phyloP scores from a whole-genome alignment of 2,113 vertebrate genomes.

The Eretmochelys imbricata region DNA sequence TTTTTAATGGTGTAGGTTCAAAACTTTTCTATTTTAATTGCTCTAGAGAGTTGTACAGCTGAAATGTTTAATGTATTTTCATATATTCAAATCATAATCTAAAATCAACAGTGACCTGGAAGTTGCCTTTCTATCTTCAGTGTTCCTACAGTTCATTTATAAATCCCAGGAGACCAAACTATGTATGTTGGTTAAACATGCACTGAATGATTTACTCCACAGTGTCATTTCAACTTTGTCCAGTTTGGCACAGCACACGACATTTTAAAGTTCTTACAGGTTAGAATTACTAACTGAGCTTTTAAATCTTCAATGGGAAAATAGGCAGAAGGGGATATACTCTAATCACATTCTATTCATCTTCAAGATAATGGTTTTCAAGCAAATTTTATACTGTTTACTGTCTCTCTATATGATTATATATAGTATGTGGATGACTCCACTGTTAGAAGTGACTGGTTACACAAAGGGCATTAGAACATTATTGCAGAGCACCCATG shows the following conservation, averaged over 20 bases:
- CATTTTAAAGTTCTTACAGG: conserved; percentile 27
- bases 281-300: background rate
- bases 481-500: background rate
- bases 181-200: background rate
- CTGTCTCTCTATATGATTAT: background rate
- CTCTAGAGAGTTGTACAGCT: conserved; percentile 71
- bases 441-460: background rate
- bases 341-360: conserved; percentile 32
- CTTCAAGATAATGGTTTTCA: conserved; percentile 25
- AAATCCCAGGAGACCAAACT: background rate
- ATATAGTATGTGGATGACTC: background rate
- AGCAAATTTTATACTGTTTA: conserved; percentile 7
- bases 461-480: background rate
- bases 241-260: background rate
- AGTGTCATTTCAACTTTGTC: conserved; percentile 14
- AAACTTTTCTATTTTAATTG: conserved; percentile 73
- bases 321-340: conserved; percentile 25
- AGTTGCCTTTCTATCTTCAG: conserved; percentile 44
- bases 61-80: conserved; percentile 70
- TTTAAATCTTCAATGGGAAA: conserved; percentile 14
- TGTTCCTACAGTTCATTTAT: conserved; percentile 23
- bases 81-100: conserved; percentile 68
- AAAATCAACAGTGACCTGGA: conserved; percentile 49
- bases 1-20: conserved; percentile 76
- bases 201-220: conserved; percentile 22